Evolutionary conservation across 2,888 invertebrate genomes (phyloP).

Genomic region (Pimpla rufipes): DNA sequence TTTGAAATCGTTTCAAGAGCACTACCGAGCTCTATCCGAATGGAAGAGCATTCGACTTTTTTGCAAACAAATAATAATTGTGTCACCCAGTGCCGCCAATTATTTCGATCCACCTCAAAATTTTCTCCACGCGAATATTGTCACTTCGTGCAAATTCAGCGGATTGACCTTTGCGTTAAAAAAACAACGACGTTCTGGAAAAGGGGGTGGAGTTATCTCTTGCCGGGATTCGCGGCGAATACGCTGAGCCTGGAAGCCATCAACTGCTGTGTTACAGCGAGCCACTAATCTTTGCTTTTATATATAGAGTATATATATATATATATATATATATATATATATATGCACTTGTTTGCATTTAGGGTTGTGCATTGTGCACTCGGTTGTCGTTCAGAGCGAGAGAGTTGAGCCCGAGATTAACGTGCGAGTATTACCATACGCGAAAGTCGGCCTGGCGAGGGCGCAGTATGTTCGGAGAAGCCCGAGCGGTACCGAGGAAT

Average conservation of each 20-base stretch:
- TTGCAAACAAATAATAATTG: neutral
- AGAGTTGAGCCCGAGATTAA: conserved; percentile 54
- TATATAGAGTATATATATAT: neutral
- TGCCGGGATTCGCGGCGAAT: conserved; percentile 1
- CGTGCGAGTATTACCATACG: conserved; percentile 50
- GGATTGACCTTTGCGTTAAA: too few species aligned
- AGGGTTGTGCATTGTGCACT: conserved; percentile 35
- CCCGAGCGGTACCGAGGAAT: conserved; percentile 38
- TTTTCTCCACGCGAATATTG: too few species aligned
- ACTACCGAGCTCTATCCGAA: too few species aligned
- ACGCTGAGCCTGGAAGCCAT: conserved; percentile 30
- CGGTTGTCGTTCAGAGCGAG: neutral
- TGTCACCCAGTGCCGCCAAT: neutral
- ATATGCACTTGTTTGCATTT: conserved; percentile 18
- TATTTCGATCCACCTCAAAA: neutral
- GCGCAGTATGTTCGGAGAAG: conserved; percentile 47
- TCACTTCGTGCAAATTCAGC: too few species aligned
- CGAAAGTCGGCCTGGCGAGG: conserved; percentile 44
- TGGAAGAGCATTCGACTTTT: too few species aligned
- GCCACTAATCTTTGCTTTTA: neutral
- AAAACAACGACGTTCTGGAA: neutral
- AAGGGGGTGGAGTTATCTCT: conserved; percentile 17
- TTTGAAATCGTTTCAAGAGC: neutral
- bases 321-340: neutral
- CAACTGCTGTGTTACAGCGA: conserved; percentile 5